A percentile compares a stretch with the other conserved stretches of the same genome.
Evolutionary conservation across 2,888 invertebrate genomes (phyloP).

Genomic region (Drosophila pseudotalamancana): DNA sequence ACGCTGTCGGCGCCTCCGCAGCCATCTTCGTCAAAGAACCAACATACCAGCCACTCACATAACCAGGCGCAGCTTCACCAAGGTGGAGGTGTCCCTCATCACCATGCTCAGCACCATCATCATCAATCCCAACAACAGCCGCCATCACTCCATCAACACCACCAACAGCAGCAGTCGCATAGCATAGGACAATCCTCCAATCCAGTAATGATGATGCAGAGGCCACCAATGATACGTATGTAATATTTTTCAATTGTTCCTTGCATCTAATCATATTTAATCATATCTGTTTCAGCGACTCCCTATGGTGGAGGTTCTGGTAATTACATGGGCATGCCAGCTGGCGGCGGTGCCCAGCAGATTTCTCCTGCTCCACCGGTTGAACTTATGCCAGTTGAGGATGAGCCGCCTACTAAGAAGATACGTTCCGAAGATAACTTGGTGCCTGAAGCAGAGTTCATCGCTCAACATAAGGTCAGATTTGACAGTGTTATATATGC

Average conservation of each 20-base stretch:
- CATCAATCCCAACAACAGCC: slow-evolving; percentile 48
- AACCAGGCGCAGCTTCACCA: slow-evolving; percentile 64
- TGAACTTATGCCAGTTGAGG: slow-evolving; percentile 87
- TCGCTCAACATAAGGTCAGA: slow-evolving; percentile 87
- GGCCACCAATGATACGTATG: slow-evolving; percentile 85
- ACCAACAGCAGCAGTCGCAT: slow-evolving; percentile 56
- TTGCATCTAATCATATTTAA: neutral
- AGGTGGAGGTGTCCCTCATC: slow-evolving; percentile 55
- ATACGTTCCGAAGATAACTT: slow-evolving; percentile 96
- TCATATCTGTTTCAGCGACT: slow-evolving; percentile 79
- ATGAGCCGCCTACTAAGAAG: slow-evolving; percentile 95
- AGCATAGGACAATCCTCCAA: slow-evolving; percentile 77
- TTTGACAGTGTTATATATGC: too few species aligned
- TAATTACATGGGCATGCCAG: slow-evolving; percentile 84
- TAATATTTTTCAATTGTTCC: neutral
- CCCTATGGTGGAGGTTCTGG: slow-evolving; percentile 82
- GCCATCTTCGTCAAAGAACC: slow-evolving; percentile 63
- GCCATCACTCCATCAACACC: slow-evolving; percentile 52
- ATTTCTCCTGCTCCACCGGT: slow-evolving; percentile 85
- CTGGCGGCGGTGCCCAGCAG: slow-evolving; percentile 73
- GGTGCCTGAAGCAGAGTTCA: slow-evolving; percentile 94
- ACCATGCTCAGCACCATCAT: slow-evolving; percentile 67
- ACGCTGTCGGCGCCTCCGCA: slow-evolving; percentile 83
- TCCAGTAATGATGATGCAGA: slow-evolving; percentile 84
- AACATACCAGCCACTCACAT: slow-evolving; percentile 42